Conservation (phyloP, 2,888 invertebrate genomes). For the Scelioninae gen. 2 region DNA sequence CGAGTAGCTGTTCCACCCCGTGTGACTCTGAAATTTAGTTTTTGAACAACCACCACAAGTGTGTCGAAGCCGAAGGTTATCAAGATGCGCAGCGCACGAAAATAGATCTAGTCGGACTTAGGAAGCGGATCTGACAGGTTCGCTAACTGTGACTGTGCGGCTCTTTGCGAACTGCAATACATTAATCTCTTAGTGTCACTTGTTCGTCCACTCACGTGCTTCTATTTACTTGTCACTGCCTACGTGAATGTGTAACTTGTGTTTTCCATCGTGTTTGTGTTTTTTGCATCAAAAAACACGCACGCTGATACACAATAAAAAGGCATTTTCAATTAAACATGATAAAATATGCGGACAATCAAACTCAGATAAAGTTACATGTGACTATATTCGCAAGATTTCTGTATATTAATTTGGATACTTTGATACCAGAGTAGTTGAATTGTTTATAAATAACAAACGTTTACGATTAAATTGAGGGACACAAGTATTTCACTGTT, state of each 20-base stretch:
- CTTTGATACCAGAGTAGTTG: no score
- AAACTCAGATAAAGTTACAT: no score
- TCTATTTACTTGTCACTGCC: constrained; percentile 46
- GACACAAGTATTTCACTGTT: no score
- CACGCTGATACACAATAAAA: constrained; percentile 8
- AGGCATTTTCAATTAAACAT: not conserved
- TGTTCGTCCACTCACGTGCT: constrained; percentile 43
- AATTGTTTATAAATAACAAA: no score
- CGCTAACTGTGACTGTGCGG: constrained; percentile 35
- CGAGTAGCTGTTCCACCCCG: constrained; percentile 33
- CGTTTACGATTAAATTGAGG: no score
- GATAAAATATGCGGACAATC: not conserved
- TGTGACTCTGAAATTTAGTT: constrained; percentile 40
- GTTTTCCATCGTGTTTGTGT: constrained; percentile 1
- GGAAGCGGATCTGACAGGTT: constrained; percentile 64
- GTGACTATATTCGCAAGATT: no score
- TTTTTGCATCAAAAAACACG: constrained; percentile 11
- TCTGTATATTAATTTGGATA: no score
- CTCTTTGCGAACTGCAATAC: constrained; percentile 24
- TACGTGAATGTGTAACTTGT: constrained; percentile 28
- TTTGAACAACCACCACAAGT: constrained; percentile 54
- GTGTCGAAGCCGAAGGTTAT: constrained; percentile 60
- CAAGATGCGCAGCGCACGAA: constrained; percentile 65
- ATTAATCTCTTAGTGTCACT: constrained; percentile 13
- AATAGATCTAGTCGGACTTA: constrained; percentile 65